phyloP scores from a whole-genome alignment of 2,113 vertebrate genomes.

The Gobiocypris rarus region DNA sequence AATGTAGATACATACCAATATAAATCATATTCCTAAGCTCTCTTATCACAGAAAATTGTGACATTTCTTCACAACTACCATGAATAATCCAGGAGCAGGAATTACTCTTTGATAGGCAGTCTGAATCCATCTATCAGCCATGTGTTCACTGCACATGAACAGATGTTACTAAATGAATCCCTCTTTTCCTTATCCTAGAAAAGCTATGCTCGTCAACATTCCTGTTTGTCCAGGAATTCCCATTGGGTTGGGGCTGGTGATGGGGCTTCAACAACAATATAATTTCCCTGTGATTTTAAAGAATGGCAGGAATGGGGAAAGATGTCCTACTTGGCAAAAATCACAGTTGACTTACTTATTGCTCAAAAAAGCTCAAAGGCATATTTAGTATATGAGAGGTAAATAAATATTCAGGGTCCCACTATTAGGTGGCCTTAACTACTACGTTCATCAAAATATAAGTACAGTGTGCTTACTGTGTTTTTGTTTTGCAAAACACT shows the following conservation, averaged over 20 bases:
- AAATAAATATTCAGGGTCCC: no score
- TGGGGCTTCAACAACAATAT: not conserved
- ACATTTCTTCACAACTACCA: not conserved
- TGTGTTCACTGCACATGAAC: not conserved
- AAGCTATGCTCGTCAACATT: not conserved
- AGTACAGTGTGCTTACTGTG: no score
- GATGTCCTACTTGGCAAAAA: not conserved
- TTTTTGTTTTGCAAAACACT: no score
- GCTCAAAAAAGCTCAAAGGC: not conserved
- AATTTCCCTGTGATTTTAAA: not conserved
- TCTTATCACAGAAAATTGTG: not conserved
- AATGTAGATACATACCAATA: not conserved
- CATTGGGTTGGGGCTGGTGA: not conserved
- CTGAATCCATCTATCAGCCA: not conserved
- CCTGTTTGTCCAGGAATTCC: not conserved
- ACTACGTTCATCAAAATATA: no score
- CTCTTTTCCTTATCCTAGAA: not conserved
- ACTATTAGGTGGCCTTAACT: no score
- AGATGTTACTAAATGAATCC: conserved; percentile 6
- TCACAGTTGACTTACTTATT: not conserved
- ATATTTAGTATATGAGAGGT: not conserved
- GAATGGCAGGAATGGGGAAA: not conserved
- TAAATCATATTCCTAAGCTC: not conserved
- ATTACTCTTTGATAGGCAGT: not conserved
- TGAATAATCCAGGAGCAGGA: conserved; percentile 6